Percentiles rank a stretch among this genome's conserved stretches.
Evolutionary conservation across 2,113 vertebrate species (phyloP).

Genomic region (Istiophorus platypterus): DNA sequence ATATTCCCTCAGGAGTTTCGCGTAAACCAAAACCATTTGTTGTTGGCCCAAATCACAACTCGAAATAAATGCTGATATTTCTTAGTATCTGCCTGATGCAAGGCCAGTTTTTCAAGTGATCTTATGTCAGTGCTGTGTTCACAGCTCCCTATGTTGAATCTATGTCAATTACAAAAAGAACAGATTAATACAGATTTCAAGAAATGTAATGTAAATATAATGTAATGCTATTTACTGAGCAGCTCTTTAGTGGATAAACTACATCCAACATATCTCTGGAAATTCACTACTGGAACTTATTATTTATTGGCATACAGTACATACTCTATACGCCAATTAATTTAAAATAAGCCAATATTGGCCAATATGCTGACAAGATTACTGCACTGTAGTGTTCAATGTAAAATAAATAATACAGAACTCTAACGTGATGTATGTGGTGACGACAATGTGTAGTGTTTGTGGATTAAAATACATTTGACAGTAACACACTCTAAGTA

Average conservation of each 20-base stretch:
- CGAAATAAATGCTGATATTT: not conserved
- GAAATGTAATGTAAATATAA: not conserved
- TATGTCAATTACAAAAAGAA: no score
- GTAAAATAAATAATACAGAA: not conserved
- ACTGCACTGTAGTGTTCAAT: conserved; percentile 8
- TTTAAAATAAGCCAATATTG: not conserved
- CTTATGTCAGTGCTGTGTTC: not conserved
- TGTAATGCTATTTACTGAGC: not conserved
- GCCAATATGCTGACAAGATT: conserved; percentile 3
- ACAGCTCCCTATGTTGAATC: not conserved
- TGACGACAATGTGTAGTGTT: not conserved
- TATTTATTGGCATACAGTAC: not conserved
- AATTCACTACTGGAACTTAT: not conserved
- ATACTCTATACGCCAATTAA: not conserved
- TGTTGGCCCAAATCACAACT: not conserved
- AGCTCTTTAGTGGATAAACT: not conserved
- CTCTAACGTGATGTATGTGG: no score
- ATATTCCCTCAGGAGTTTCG: not conserved
- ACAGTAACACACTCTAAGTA: not conserved
- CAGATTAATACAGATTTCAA: no score
- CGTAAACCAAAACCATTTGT: not conserved
- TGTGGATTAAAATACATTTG: not conserved
- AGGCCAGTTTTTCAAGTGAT: not conserved
- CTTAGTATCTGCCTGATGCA: not conserved
- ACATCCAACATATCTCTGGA: not conserved